A percentile compares a stretch with the other conserved stretches of the same genome.
These are phyloP conservation scores for Xiphorhynchus elegans DNA, from an alignment of 2,113 vertebrate species.

Conservation along the genomic window DNA sequence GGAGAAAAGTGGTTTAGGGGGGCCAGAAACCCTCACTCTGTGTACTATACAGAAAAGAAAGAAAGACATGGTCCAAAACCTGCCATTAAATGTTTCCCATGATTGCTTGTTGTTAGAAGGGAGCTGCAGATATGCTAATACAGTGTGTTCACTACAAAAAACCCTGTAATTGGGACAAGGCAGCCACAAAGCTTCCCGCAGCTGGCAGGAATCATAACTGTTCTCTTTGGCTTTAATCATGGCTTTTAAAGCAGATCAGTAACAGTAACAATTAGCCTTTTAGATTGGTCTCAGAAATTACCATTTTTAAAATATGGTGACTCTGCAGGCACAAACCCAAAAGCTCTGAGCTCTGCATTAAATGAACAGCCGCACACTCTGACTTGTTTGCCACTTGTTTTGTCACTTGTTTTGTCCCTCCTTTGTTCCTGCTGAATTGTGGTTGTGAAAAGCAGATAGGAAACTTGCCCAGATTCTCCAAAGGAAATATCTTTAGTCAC, in stretches of 20 bases:
- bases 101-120: slow-evolving; percentile 34
- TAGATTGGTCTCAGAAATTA: slow-evolving; percentile 55
- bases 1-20: neutral
- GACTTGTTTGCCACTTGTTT: neutral
- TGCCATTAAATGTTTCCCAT: slow-evolving; percentile 25
- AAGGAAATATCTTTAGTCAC: neutral
- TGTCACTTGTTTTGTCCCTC: neutral
- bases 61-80: neutral
- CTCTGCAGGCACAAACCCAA: slow-evolving; percentile 23
- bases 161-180: slow-evolving; percentile 59
- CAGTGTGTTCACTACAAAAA: slow-evolving; percentile 28
- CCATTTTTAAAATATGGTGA: slow-evolving; percentile 50
- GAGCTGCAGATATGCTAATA: slow-evolving; percentile 54
- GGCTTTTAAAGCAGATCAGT: slow-evolving; percentile 58
- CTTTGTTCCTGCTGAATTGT: slow-evolving; percentile 14
- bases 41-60: neutral
- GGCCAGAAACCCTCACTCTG: neutral
- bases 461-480: neutral
- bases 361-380: neutral
- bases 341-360: slow-evolving; percentile 46
- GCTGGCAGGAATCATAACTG: slow-evolving; percentile 60
- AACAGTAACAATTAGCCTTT: slow-evolving; percentile 61
- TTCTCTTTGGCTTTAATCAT: slow-evolving; percentile 47
- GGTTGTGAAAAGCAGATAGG: neutral
- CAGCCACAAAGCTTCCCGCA: slow-evolving; percentile 33